Evolutionary conservation across 1,140 invertebrate species (phyloP), one percentile per base, ranked within the genome.

Genomic region (Neodiprion fabricii): DNA sequence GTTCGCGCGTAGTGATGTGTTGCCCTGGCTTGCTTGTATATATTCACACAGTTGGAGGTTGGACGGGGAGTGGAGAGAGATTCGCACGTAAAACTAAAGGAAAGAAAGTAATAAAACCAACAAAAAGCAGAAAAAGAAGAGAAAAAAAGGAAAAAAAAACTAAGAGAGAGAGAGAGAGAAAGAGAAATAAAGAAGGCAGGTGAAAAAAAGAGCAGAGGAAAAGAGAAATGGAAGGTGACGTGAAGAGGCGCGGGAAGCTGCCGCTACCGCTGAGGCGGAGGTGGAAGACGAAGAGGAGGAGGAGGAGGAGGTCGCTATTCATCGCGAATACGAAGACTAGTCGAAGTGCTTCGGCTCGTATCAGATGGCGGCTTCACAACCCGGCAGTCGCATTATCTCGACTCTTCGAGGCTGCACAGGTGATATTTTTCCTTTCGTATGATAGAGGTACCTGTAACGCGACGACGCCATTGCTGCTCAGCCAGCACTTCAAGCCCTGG

Each of bases 191-290:
- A 61, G n/a, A 61, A 61, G n/a, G n/a, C 11, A 12, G n/a, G 53
- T 61, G n/a, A 14, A 11, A 61, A 14, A 61, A 61, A 14, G n/a
- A 61, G 11, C 11, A 9, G n/a, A 12, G n/a, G n/a, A 11, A 61
- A 61, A 61, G 53, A 61, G n/a, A 61, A 14, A 61, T 61, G 53
- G 53, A 61, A 61, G 53, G 53, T 61, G 53, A 61, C 53, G 53
- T 61, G 53, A 61, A 61, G 53, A 61, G 53, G 53, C 53, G 53
- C 53, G 53, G 53, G n/a, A 61, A 61, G 53, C 53, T 40, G 28
- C 28, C 28, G 28, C 28, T 5, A 40, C 28, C 28, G 28, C 28
- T 40, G 28, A 40, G 53, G 53, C 11, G 53, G 53, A 8, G 53
- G 11, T 61, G 53, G 53, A 61, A 17, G 53, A 12, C 3, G 11